Conservation (phyloP, 1,140 invertebrate species). For the Scaptodrosophila lebanonensis region DNA sequence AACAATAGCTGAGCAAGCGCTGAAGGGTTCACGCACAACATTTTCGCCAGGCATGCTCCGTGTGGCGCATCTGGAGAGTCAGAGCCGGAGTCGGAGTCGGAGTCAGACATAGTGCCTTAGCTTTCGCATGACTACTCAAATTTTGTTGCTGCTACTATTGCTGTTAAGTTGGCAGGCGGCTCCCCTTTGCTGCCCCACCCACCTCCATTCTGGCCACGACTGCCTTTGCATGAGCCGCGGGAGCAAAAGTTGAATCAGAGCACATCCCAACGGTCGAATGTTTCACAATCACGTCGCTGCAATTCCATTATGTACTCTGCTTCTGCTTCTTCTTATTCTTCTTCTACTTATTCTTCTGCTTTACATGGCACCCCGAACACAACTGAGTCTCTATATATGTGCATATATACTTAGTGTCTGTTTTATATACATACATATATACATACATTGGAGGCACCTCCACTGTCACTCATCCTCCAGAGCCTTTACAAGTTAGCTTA, state of each 20-base stretch:
- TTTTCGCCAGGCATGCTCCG: constrained; percentile 48
- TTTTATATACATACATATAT: too few relatives aligned
- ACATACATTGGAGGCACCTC: too few relatives aligned
- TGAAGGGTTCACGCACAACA: constrained; percentile 2
- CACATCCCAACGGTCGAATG: constrained; percentile 77
- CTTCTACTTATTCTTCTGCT: constrained; percentile 12
- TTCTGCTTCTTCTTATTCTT: too few relatives aligned
- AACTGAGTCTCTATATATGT: constrained; percentile 19
- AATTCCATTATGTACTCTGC: constrained; percentile 73
- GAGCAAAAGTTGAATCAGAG: constrained; percentile 75
- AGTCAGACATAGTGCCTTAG: too few relatives aligned
- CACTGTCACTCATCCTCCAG: too few relatives aligned
- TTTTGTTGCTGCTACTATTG: constrained; percentile 31
- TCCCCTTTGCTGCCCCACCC: background rate
- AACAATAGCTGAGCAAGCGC: constrained; percentile 15
- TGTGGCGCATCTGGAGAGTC: constrained; percentile 22
- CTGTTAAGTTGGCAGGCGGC: constrained; percentile 22
- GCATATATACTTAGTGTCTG: constrained; percentile 9
- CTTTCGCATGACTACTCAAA: constrained; percentile 58
- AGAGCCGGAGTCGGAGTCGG: too few relatives aligned
- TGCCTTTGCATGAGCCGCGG: constrained; percentile 42
- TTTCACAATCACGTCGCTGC: constrained; percentile 77
- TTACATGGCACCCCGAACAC: constrained; percentile 5
- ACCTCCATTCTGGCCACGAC: background rate
- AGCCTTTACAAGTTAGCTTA: too few relatives aligned